Base-by-base conservation (phyloP, 2,888 invertebrate species). In the Polyploca ridens region DNA sequence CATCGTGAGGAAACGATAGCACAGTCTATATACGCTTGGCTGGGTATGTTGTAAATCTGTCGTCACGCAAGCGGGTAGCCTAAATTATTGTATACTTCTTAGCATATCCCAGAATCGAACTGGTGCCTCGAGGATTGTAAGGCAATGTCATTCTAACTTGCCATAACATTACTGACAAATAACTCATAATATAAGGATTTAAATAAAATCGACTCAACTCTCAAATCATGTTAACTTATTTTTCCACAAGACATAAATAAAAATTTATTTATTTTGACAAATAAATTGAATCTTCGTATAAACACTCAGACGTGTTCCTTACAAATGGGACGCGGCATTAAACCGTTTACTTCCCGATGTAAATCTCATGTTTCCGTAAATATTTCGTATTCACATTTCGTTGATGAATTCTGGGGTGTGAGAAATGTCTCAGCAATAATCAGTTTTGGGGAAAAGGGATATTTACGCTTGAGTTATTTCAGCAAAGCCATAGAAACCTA, bases 361-460 rank as follows among this genome's bases (percentile, higher is more conserved):
- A 54, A 54, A 19, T 54, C 54, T 54, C 54, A 54, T 54, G 49
- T 54, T 46, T 54, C 49, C 49, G 49, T 8, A 54, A 16, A 49
- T 14, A 54, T 54, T 54, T 54, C 54, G 19, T 54, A 54, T 54
- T 54, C 54, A 19, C 54, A 19, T 54, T 54, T 54, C 10, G 49
- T 16, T 49, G 54, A 54, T 54, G 54, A 54, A 54, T 54, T 54
- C 54, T 19, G 54, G 16, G 16, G 16, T 54, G 54, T 19, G 54
- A 54, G 54, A 19, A 54, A 54, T 54, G 54, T 54, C 54, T 54
- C 19, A 19, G 54, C 16, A 54, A 54, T 54, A 54, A 54, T 54
- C 16, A 54, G 54, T 54, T 54, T 54, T 10, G 0, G 19, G 54
- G 54, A 54, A 19, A 54, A 19, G 19, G 54, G 19, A 19, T 5